These are phyloP conservation scores for Vulpes vulpes DNA, from an alignment of 2,113 vertebrate genomes.

Conservation along the genomic window DNA sequence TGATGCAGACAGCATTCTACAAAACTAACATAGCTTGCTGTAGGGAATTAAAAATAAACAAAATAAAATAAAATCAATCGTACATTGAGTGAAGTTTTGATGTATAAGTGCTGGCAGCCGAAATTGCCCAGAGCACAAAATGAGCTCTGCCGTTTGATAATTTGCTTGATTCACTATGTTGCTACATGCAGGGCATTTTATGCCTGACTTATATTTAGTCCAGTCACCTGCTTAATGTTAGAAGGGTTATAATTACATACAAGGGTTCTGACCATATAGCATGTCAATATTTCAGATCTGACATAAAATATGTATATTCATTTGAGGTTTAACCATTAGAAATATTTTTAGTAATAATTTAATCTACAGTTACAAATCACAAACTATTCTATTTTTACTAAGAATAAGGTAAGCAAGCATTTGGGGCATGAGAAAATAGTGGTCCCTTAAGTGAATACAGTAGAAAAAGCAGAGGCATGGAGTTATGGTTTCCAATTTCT, in stretches of 20 bases:
- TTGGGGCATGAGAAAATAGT: background rate
- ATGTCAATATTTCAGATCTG: conserved; percentile 84
- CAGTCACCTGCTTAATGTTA: conserved; percentile 91
- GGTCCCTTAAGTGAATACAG: background rate
- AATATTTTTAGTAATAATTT: conserved; percentile 84
- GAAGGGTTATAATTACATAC: conserved; percentile 88
- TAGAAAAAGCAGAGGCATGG: background rate
- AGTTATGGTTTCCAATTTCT: conserved; percentile 10
- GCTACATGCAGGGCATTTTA: conserved; percentile 90
- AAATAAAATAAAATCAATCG: conserved; percentile 92
- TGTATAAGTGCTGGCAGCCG: conserved; percentile 91
- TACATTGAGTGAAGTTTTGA: conserved; percentile 93
- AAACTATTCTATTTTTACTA: conserved; percentile 80
- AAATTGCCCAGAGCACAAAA: conserved; percentile 90
- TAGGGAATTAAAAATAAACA: conserved; percentile 92
- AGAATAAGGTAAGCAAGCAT: conserved; percentile 66
- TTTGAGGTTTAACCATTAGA: conserved; percentile 83
- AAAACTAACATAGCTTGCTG: conserved; percentile 86
- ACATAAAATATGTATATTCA: conserved; percentile 83
- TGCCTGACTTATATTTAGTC: conserved; percentile 91
- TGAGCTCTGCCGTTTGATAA: conserved; percentile 90
- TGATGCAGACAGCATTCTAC: conserved; percentile 87
- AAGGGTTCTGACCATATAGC: conserved; percentile 84
- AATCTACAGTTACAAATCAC: conserved; percentile 80
- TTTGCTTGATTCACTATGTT: conserved; percentile 90